phyloP scores from a whole-genome alignment of 1,140 invertebrate species.

The Tetramorium parvispinum region DNA sequence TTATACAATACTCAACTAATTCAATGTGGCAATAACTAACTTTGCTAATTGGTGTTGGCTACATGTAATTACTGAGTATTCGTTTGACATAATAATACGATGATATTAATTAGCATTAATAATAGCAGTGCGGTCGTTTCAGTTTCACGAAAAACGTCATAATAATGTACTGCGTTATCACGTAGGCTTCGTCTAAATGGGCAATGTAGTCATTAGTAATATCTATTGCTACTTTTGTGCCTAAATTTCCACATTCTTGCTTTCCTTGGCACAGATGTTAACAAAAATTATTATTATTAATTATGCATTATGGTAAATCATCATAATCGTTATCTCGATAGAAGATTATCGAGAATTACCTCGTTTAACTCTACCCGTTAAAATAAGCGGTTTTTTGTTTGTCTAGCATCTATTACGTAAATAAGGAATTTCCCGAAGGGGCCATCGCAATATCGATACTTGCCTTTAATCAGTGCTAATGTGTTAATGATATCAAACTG shows the following conservation, averaged over 20 bases:
- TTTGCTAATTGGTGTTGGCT: slow-evolving; percentile 9
- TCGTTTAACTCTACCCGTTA: slow-evolving; percentile 1
- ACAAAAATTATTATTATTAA: slow-evolving; percentile 23
- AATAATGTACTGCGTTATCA: background rate
- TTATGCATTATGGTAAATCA: background rate
- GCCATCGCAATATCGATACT: background rate
- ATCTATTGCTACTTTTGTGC: background rate
- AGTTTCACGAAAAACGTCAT: background rate
- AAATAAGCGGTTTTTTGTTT: background rate
- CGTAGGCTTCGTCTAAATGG: background rate
- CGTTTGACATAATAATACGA: slow-evolving; percentile 21
- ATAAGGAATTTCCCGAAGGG: slow-evolving; percentile 30
- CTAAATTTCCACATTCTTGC: background rate
- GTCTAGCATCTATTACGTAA: slow-evolving; percentile 32
- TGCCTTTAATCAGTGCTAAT: slow-evolving; percentile 35
- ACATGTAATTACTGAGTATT: background rate
- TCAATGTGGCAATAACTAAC: slow-evolving; percentile 22
- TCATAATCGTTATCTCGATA: background rate
- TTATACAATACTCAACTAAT: background rate
- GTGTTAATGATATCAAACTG: slow-evolving; percentile 64
- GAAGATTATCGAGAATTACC: background rate
- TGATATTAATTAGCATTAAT: slow-evolving; percentile 35
- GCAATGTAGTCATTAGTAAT: background rate
- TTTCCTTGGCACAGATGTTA: background rate
- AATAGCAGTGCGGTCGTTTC: background rate